These are phyloP conservation scores for Morpho achilles DNA, from an alignment of 2,888 invertebrate genomes.

Conservation along the genomic window DNA sequence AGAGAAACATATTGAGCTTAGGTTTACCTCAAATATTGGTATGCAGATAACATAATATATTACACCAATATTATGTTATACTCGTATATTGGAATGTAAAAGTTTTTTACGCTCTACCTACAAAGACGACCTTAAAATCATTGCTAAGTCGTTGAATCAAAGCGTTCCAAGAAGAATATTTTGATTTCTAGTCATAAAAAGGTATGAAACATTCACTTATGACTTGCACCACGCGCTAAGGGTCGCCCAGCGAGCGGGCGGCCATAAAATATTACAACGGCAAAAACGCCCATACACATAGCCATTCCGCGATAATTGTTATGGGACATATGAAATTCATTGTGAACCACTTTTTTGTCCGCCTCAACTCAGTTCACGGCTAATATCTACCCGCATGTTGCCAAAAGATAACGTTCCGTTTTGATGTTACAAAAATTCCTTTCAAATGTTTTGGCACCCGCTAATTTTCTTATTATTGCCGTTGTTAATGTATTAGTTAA, in stretches of 20 bases:
- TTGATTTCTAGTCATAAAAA: too few relatives aligned
- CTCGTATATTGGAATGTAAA: too few relatives aligned
- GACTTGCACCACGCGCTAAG: constrained; percentile 29
- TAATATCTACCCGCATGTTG: constrained; percentile 25
- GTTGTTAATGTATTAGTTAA: constrained; percentile 3
- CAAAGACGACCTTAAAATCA: too few relatives aligned
- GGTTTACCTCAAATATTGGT: too few relatives aligned
- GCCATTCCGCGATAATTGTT: constrained; percentile 50
- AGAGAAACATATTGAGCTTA: too few relatives aligned
- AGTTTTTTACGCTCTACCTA: too few relatives aligned
- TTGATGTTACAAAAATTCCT: constrained; percentile 18
- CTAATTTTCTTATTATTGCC: constrained; percentile 8
- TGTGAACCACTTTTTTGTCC: constrained; percentile 27
- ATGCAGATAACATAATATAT: too few relatives aligned
- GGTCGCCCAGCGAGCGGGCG: constrained; percentile 39
- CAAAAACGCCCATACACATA: constrained; percentile 46
- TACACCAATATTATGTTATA: too few relatives aligned
- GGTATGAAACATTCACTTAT: constrained; percentile 5
- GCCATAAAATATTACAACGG: constrained; percentile 61
- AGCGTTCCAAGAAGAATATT: too few relatives aligned
- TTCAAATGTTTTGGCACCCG: constrained; percentile 18
- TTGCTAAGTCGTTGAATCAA: too few relatives aligned
- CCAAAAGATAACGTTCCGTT: constrained; percentile 26
- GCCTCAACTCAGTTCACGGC: constrained; percentile 19
- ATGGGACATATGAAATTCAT: constrained; percentile 49